Percentiles rank a stretch among this genome's conserved stretches.
Conservation (phyloP, 2,888 invertebrate species). For the Drosophila putrida region DNA sequence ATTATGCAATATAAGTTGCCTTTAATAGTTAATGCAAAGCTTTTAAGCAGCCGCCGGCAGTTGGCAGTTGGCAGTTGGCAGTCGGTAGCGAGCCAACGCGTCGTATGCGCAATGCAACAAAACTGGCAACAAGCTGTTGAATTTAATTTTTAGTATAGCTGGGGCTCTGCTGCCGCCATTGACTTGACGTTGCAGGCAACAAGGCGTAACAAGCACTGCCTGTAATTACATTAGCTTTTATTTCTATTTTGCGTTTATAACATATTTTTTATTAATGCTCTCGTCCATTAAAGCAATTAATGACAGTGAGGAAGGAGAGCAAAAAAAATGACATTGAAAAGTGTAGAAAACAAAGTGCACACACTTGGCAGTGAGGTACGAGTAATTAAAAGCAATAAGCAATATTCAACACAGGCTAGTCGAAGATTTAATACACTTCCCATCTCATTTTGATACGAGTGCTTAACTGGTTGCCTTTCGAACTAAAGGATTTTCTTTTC, state of each 20-base stretch:
- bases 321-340: background rate
- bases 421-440: constrained; percentile 7
- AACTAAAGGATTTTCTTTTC: too few relatives aligned
- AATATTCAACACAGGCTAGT: too few relatives aligned
- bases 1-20: constrained; percentile 76
- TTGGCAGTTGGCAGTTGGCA: constrained; percentile 12
- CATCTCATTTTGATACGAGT: too few relatives aligned
- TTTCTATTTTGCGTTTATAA: constrained; percentile 67
- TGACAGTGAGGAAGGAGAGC: constrained; percentile 24
- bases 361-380: constrained; percentile 37
- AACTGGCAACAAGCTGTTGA: constrained; percentile 48
- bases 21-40: constrained; percentile 82
- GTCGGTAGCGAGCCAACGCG: constrained; percentile 25
- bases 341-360: constrained; percentile 10
- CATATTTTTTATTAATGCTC: constrained; percentile 65
- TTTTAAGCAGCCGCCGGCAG: constrained; percentile 72
- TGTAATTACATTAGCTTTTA: constrained; percentile 75
- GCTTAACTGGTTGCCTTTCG: too few relatives aligned
- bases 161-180: constrained; percentile 12
- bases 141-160: constrained; percentile 58
- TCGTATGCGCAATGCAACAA: constrained; percentile 62
- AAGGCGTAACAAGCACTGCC: constrained; percentile 48
- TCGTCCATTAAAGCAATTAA: constrained; percentile 67
- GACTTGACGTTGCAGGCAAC: constrained; percentile 20
- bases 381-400: constrained; percentile 58